A percentile compares a stretch with the other conserved stretches of the same genome.
Conservation (phyloP, 1,140 invertebrate species). For the Drosophila biarmipes region DNA sequence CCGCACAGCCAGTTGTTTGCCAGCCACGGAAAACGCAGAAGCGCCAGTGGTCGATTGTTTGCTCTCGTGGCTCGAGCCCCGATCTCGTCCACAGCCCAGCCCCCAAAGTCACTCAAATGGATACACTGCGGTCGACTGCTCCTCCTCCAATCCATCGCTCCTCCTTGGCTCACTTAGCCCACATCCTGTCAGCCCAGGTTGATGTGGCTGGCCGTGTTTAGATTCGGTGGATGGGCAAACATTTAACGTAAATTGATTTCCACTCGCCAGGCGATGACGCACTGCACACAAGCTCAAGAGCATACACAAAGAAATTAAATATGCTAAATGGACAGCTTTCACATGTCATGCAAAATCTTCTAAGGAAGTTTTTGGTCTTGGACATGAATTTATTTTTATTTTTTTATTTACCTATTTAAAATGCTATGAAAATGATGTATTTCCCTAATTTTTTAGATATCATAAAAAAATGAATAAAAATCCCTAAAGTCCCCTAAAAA, state of each 20-base stretch:
- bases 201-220: slow-evolving; percentile 47
- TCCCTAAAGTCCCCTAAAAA: too few species aligned
- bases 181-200: slow-evolving; percentile 34
- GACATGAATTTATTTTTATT: too few species aligned
- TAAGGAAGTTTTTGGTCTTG: too few species aligned
- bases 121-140: slow-evolving; percentile 53
- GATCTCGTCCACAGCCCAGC: slow-evolving; percentile 7
- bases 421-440: background rate
- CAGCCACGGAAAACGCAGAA: slow-evolving; percentile 27
- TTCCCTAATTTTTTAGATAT: too few species aligned
- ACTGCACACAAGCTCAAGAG: slow-evolving; percentile 24
- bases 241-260: slow-evolving; percentile 73
- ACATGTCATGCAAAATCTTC: too few species aligned
- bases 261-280: slow-evolving; percentile 54
- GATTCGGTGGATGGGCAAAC: slow-evolving; percentile 60
- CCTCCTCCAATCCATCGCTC: background rate
- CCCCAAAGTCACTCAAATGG: slow-evolving; percentile 60
- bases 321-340: background rate
- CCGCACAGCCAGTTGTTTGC: slow-evolving; percentile 31
- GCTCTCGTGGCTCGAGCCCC: slow-evolving; percentile 9
- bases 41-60: slow-evolving; percentile 33
- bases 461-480: too few species aligned
- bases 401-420: background rate
- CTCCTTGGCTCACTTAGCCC: slow-evolving; percentile 29
- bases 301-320: slow-evolving; percentile 5